Percentiles rank a stretch among this genome's conserved stretches.
Evolutionary conservation across 2,888 invertebrate genomes (phyloP).

Genomic region (Malthinus seriepunctatus): DNA sequence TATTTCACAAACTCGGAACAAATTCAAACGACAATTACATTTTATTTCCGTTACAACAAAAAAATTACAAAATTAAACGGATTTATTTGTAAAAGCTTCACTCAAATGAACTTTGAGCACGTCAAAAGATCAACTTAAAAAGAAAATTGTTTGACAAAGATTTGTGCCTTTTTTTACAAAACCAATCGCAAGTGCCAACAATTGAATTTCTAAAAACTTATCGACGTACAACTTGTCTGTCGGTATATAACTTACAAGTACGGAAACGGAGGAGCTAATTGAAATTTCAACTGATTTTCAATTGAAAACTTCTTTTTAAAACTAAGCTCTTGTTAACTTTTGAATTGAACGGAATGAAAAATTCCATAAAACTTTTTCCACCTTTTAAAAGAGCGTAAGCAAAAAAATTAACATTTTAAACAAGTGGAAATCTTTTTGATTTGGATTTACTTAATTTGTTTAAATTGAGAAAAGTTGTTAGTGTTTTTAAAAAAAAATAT

Average conservation of each 20-base stretch:
- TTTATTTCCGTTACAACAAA: no score
- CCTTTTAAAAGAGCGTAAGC: neutral
- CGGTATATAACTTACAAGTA: neutral
- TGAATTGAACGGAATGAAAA: no score
- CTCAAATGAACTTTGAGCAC: no score
- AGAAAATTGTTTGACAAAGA: no score
- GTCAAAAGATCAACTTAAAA: no score
- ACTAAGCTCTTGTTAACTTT: no score
- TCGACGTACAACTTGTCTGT: no score
- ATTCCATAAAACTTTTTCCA: no score
- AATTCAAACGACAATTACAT: neutral
- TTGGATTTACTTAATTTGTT: neutral
- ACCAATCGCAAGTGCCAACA: neutral
- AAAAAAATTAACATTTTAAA: neutral
- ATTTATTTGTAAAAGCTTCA: no score
- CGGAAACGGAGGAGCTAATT: no score
- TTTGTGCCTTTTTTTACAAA: neutral
- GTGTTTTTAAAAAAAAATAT: slow-evolving; percentile 13
- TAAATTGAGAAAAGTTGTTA: slow-evolving; percentile 1
- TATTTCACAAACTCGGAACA: slow-evolving; percentile 8
- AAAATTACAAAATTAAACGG: no score
- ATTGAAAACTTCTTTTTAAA: no score
- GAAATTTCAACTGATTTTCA: neutral
- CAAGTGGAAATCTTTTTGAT: neutral
- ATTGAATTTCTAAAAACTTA: neutral